Evolutionary conservation across 37 sponge, comb jelly and placozoan genomes (phyloP).

Genomic region (Spongilla lacustris): DNA sequence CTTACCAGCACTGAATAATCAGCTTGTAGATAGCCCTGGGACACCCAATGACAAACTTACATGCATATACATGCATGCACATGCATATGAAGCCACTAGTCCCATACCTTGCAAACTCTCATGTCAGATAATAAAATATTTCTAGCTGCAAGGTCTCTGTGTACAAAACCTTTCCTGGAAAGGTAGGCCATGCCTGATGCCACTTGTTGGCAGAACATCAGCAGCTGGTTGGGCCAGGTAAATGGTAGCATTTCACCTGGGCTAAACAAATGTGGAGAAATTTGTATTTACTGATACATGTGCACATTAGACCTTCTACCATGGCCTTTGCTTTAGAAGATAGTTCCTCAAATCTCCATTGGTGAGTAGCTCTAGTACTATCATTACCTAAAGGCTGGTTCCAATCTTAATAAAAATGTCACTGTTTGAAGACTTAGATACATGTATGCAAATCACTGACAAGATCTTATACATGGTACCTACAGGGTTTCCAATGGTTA

Average conservation of each 20-base stretch:
- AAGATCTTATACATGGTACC: background rate
- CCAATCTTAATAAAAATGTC: background rate
- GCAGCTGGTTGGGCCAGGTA: background rate
- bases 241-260: constrained; percentile 28
- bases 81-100: too few species aligned
- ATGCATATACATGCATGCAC: too few species aligned
- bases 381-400: constrained; percentile 45
- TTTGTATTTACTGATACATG: background rate
- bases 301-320: constrained; percentile 20
- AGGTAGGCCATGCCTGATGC: constrained; percentile 67
- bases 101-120: constrained; percentile 47
- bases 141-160: constrained; percentile 73
- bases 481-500: constrained; percentile 73
- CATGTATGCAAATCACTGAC: background rate
- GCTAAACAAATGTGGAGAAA: background rate
- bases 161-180: constrained; percentile 50
- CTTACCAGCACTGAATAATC: constrained; percentile 25
- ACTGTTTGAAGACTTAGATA: too few species aligned
- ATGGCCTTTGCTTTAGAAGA: constrained; percentile 18
- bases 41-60: constrained; percentile 2
- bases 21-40: constrained; percentile 12
- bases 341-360: constrained; percentile 58
- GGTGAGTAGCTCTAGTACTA: constrained; percentile 57
- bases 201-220: constrained; percentile 52
- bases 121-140: constrained; percentile 56